Evolutionary conservation across 2,888 invertebrate genomes (phyloP).

Genomic region (Tuta absoluta): DNA sequence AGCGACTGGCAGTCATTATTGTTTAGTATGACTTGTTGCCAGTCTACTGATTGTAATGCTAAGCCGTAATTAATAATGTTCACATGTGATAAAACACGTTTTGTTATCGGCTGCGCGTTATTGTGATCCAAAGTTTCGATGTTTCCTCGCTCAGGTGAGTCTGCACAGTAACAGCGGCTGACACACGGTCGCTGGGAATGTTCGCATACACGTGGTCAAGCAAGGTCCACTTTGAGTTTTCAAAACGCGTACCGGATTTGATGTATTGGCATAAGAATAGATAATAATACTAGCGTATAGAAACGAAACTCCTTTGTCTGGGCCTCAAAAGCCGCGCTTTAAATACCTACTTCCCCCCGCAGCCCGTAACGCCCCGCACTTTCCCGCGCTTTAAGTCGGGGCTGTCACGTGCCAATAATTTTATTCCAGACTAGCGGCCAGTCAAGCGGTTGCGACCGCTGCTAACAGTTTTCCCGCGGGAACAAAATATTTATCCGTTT

Average conservation of each 20-base stretch:
- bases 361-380: too few species aligned
- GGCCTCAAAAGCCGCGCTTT: too few species aligned
- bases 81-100: not conserved
- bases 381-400: too few species aligned
- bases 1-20: not conserved
- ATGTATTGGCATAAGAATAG: too few species aligned
- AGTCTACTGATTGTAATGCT: not conserved
- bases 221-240: not conserved
- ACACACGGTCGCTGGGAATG: slow-evolving; percentile 4
- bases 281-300: too few species aligned
- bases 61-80: not conserved
- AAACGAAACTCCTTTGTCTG: too few species aligned
- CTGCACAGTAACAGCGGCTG: not conserved
- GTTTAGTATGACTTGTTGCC: not conserved
- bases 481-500: too few species aligned
- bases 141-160: not conserved
- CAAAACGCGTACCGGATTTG: not conserved
- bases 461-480: too few species aligned
- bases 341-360: too few species aligned
- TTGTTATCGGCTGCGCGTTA: not conserved
- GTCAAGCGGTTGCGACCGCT: too few species aligned
- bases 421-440: too few species aligned
- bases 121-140: not conserved
- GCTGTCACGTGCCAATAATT: too few species aligned
- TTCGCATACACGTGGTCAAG: not conserved